A percentile compares a stretch with the other conserved stretches of the same genome.
Evolutionary conservation across 1,140 invertebrate genomes (phyloP).

Genomic region (Amphibalanus amphitrite): DNA sequence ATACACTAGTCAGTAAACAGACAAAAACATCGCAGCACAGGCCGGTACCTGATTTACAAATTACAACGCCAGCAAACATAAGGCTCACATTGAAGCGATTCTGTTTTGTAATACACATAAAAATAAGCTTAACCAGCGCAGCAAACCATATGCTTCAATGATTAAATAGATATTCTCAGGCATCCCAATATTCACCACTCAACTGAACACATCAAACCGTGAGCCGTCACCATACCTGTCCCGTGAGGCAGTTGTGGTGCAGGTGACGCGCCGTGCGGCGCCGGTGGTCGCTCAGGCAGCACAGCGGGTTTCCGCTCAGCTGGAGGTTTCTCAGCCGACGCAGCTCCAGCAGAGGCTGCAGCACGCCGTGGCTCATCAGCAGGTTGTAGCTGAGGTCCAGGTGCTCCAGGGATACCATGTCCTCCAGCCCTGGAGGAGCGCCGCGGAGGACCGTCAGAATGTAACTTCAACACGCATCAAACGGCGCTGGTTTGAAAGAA

Average conservation of each 20-base stretch:
- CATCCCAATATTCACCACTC: too few relatives aligned
- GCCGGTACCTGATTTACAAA: too few relatives aligned
- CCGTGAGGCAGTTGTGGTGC: background rate
- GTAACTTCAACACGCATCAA: background rate
- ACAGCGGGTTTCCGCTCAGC: background rate
- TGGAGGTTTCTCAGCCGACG: background rate
- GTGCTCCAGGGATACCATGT: background rate
- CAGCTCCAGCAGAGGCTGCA: background rate
- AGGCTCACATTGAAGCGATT: too few relatives aligned
- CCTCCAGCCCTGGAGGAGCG: background rate
- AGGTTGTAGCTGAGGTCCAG: background rate
- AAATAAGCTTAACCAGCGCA: too few relatives aligned
- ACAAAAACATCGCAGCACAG: too few relatives aligned
- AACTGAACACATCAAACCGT: too few relatives aligned
- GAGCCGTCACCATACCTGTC: background rate
- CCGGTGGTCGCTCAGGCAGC: background rate
- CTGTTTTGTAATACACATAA: too few relatives aligned
- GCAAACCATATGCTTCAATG: too few relatives aligned
- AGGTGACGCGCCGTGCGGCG: background rate
- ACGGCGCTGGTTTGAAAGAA: background rate
- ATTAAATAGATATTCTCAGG: too few relatives aligned
- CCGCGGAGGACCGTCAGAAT: background rate
- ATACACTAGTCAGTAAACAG: too few relatives aligned
- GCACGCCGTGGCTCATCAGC: background rate
- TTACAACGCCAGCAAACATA: too few relatives aligned